Conservation (phyloP, 2,888 invertebrate species). For the Myopa tessellatipennis region DNA sequence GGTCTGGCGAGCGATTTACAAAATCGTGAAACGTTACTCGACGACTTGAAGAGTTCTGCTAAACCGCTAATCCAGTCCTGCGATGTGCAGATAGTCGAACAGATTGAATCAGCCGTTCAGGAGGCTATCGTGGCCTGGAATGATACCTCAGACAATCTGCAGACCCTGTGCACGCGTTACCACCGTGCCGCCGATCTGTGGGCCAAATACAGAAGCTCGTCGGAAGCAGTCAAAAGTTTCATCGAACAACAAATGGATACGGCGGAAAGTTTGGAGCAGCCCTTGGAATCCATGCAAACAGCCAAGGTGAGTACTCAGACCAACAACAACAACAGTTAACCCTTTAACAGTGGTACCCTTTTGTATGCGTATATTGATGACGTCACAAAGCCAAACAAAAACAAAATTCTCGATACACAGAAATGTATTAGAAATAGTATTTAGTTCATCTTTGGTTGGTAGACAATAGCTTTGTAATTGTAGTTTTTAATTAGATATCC, state of each 20-base stretch:
- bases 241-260: conserved; percentile 81
- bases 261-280: conserved; percentile 75
- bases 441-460: too few species aligned
- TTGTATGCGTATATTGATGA: not conserved
- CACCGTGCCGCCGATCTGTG: conserved; percentile 85
- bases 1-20: conserved; percentile 82
- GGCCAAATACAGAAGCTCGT: conserved; percentile 83
- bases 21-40: conserved; percentile 79
- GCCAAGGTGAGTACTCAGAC: conserved; percentile 74
- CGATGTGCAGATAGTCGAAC: conserved; percentile 77
- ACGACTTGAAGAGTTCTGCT: conserved; percentile 77
- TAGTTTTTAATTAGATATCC: too few species aligned
- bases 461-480: too few species aligned
- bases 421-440: too few species aligned
- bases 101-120: conserved; percentile 80
- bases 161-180: conserved; percentile 80
- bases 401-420: too few species aligned
- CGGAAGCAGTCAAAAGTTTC: conserved; percentile 80
- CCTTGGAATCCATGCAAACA: conserved; percentile 76
- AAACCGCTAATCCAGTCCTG: conserved; percentile 78
- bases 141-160: conserved; percentile 81
- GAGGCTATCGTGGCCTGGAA: conserved; percentile 84
- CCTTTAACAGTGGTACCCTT: too few species aligned
- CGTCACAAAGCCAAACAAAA: not conserved
- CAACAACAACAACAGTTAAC: conserved; percentile 8